Evolutionary conservation across 2,888 invertebrate genomes (phyloP), one percentile per base, ranked within the genome.

Genomic region (Baronia brevicornis): DNA sequence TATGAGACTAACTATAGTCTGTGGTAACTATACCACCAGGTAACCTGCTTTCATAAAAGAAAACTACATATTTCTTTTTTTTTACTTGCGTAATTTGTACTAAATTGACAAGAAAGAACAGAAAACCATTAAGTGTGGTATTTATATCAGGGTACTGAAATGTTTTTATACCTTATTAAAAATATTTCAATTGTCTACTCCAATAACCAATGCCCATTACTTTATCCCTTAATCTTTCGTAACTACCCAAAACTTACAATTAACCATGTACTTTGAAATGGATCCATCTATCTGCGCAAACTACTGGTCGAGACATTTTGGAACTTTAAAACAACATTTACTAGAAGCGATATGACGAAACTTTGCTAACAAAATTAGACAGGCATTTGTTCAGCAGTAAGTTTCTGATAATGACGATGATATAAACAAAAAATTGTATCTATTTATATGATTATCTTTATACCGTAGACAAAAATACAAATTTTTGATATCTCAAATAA

Each of bases 261-360:
- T 65, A 69, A 60, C 46, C 60, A 41, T 57, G 50, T 62, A 65
- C 61, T 65, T 52, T 50, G 54, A 48, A 67, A 71, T 60, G 54
- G 60, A 64, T 57, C 59, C 64, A 73, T 75, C 65, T 60, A 60
- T 73, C 71, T 65, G 56, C 46, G 53, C 44, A 54, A 68, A 71
- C 61, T 66, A 54, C 48, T 48, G 50, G 60, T 50, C 55, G 57
- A 65, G 53, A 50, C 52, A 53, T 54, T 53, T 52, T 37, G 43
- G 27, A 37, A n/a, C 41, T 48, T 24, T 19, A 18, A 1, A 15
- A 28, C 14, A 13, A 9, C 7, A 8, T 24, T 17, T 18, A 8
- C 33, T 33, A 19, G 33, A 33, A 17, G 17, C 19, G 24, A 24
- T n/a, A n/a, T n/a, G n/a, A n/a, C n/a, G n/a, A n/a, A n/a, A n/a